Percentiles rank a stretch among this genome's conserved stretches.
phyloP scores from a whole-genome alignment of 2,113 vertebrate species.

The Elephantulus edwardii region DNA sequence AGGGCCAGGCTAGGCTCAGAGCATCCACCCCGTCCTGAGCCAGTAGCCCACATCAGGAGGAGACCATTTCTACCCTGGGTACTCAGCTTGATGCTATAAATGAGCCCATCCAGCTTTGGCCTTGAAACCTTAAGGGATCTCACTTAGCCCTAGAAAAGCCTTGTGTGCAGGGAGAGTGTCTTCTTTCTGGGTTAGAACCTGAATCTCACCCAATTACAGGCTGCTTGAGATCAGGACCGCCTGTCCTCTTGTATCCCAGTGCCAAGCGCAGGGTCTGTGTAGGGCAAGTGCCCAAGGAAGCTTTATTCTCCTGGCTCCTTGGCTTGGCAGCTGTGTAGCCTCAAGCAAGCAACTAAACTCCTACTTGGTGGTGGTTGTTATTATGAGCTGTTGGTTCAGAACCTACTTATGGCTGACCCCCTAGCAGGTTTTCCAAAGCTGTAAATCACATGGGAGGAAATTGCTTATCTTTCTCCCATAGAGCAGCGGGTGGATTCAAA shows the following conservation, averaged over 20 bases:
- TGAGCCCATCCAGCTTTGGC: background rate
- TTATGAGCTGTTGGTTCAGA: too few species aligned
- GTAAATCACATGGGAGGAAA: too few species aligned
- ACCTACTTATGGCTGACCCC: too few species aligned
- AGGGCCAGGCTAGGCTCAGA: too few species aligned
- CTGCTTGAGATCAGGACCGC: too few species aligned
- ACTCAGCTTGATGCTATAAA: background rate
- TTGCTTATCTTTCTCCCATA: too few species aligned
- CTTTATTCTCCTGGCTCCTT: background rate
- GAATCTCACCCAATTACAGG: background rate
- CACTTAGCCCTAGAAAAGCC: background rate
- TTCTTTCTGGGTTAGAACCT: background rate
- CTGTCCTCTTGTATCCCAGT: background rate
- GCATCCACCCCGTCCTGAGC: too few species aligned
- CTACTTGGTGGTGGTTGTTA: too few species aligned
- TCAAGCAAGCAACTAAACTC: background rate
- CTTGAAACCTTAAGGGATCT: background rate
- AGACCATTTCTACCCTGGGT: background rate
- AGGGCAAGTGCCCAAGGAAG: rapidly evolving
- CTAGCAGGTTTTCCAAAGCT: background rate
- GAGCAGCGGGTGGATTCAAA: too few species aligned
- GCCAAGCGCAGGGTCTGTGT: background rate
- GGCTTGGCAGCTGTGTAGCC: background rate
- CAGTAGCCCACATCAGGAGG: rapidly evolving
- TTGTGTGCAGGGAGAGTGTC: background rate